Conservation (phyloP, 2,888 invertebrate genomes). For the Suillia variegata region DNA sequence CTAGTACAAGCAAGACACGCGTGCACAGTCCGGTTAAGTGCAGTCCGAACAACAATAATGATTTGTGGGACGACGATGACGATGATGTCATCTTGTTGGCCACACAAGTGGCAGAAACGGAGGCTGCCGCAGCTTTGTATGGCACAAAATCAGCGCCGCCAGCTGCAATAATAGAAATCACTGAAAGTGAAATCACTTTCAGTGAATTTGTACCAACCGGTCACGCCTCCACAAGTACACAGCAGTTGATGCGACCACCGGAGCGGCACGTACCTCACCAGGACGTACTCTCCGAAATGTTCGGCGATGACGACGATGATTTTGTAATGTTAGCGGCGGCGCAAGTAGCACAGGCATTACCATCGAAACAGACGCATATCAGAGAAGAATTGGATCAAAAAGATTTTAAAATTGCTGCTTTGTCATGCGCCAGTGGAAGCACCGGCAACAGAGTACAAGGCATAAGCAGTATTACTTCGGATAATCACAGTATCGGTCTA, state of each 20-base stretch:
- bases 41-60: slow-evolving; percentile 31
- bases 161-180: slow-evolving; percentile 15
- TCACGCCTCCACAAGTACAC: slow-evolving; percentile 48
- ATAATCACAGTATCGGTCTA: neutral
- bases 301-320: slow-evolving; percentile 41
- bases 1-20: neutral
- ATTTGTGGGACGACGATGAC: slow-evolving; percentile 58
- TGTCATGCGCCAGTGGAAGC: neutral
- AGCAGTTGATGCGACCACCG: slow-evolving; percentile 31
- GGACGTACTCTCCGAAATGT: slow-evolving; percentile 41
- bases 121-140: slow-evolving; percentile 32
- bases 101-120: slow-evolving; percentile 52
- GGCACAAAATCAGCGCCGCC: too few relatives aligned
- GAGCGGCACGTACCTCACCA: neutral
- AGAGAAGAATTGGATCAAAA: slow-evolving; percentile 21
- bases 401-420: slow-evolving; percentile 27
- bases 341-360: neutral
- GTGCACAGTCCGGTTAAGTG: slow-evolving; percentile 19
- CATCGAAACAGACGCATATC: slow-evolving; percentile 14
- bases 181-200: slow-evolving; percentile 44
- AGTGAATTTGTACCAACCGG: slow-evolving; percentile 44
- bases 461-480: neutral
- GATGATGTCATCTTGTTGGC: slow-evolving; percentile 56
- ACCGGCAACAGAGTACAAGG: too few relatives aligned
- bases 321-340: slow-evolving; percentile 27